A percentile compares a stretch with the other conserved stretches of the same genome.
Evolutionary conservation across 92 coral and sea anemone species (phyloP).

Genomic region (Scolanthus callimorphus): DNA sequence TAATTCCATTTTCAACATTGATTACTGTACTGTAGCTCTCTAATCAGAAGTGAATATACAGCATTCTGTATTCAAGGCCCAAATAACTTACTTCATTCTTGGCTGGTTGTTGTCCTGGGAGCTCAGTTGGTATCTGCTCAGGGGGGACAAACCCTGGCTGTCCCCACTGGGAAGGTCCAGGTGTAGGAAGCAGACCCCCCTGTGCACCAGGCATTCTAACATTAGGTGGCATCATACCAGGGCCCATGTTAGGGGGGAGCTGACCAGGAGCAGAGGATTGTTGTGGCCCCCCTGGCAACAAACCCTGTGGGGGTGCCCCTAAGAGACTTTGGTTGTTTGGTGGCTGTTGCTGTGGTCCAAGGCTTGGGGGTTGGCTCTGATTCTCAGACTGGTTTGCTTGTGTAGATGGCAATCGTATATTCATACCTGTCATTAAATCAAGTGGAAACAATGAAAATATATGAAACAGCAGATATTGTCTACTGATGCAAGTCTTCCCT

Average conservation of each 20-base stretch:
- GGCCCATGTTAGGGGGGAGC: not conserved
- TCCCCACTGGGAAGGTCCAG: not conserved
- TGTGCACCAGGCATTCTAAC: no score
- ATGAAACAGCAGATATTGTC: no score
- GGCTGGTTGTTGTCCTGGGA: not conserved
- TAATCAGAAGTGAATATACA: no score
- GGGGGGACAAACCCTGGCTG: not conserved
- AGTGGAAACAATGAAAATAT: no score
- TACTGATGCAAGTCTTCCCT: no score
- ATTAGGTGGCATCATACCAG: no score
- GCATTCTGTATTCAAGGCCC: no score
- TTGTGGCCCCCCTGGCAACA: not conserved
- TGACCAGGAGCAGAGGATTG: not conserved
- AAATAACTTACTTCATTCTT: no score
- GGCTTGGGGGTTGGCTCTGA: constrained; percentile 1
- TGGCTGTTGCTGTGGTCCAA: not conserved
- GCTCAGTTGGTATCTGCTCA: not conserved
- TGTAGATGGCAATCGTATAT: constrained; percentile 50
- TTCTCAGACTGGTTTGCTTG: constrained; percentile 11
- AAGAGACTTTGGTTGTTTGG: not conserved
- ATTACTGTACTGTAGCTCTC: no score
- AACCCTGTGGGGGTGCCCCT: not conserved
- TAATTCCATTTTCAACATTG: no score
- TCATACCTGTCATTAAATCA: no score
- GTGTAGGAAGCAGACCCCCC: not conserved